Evolutionary conservation across 2,797 vertebrate species (phyloP).

Genomic region (Gymnoscopelus microlampas): DNA sequence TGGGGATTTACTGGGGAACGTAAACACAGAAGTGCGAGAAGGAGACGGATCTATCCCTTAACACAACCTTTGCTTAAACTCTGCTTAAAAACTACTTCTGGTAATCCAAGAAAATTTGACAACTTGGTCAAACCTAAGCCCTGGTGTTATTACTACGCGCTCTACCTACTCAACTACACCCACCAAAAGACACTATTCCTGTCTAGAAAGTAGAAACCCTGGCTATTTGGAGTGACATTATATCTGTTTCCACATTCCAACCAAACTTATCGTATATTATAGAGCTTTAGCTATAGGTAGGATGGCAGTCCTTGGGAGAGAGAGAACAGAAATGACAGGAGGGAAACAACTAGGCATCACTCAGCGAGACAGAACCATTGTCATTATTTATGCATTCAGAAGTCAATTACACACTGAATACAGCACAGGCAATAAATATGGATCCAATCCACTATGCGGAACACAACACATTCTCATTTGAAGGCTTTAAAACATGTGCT

Average conservation of each 20-base stretch:
- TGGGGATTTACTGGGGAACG: too few species aligned
- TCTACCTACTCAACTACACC: constrained; percentile 25
- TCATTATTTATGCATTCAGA: constrained; percentile 62
- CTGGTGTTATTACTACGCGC: neutral
- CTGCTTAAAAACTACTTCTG: too few species aligned
- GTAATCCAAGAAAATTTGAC: too few species aligned
- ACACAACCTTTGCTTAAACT: too few species aligned
- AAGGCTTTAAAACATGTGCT: constrained; percentile 28
- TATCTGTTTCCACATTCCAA: constrained; percentile 33
- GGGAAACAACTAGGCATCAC: neutral
- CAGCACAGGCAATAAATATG: constrained; percentile 45
- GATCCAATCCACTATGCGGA: constrained; percentile 34
- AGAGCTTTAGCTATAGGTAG: constrained; percentile 14
- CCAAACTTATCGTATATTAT: constrained; percentile 27
- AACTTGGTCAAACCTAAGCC: neutral
- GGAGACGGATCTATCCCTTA: too few species aligned
- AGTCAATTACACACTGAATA: constrained; percentile 46
- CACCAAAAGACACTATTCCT: constrained; percentile 27
- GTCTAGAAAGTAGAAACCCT: constrained; percentile 35
- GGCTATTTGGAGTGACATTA: constrained; percentile 22
- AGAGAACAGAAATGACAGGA: neutral
- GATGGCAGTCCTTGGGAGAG: constrained; percentile 11
- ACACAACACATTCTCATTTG: constrained; percentile 25
- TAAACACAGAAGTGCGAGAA: too few species aligned
- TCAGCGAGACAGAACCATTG: constrained; percentile 14